A percentile compares a stretch with the other conserved stretches of the same genome.
These are phyloP conservation scores for Forbesichthys agassizii DNA, from an alignment of 2,113 vertebrate species.

Conservation along the genomic window DNA sequence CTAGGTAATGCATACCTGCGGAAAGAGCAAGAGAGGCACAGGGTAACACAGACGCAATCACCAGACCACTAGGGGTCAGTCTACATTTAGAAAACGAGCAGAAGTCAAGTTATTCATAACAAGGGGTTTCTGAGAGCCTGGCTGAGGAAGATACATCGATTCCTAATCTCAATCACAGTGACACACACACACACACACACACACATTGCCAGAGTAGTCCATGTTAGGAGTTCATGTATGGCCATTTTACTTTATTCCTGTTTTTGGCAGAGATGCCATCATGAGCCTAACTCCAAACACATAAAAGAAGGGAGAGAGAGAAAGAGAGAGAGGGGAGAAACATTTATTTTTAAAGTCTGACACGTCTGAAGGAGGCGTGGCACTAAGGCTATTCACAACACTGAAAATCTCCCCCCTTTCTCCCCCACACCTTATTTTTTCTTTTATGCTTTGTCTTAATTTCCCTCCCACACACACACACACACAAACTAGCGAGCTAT, in stretches of 20 bases:
- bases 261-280: conserved; percentile 48
- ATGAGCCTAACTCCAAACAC: conserved; percentile 55
- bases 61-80: conserved; percentile 70
- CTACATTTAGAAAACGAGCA: conserved; percentile 1
- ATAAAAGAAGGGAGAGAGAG: conserved; percentile 18
- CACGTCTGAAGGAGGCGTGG: background rate
- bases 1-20: background rate
- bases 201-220: conserved; percentile 31
- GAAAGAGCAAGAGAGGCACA: background rate
- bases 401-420: conserved; percentile 9
- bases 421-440: background rate
- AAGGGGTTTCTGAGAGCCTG: conserved; percentile 22
- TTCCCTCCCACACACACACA: background rate
- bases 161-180: conserved; percentile 19
- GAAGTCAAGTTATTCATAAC: conserved; percentile 2
- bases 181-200: conserved; percentile 11
- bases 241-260: conserved; percentile 42
- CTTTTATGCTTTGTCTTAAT: background rate
- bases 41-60: background rate
- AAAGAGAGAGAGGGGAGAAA: background rate
- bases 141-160: conserved; percentile 20
- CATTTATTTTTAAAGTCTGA: background rate
- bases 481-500: conserved; percentile 30
- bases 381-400: conserved; percentile 26
- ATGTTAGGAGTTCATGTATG: conserved; percentile 44